These are phyloP conservation scores for Fulmarus glacialis DNA, from an alignment of 2,113 vertebrate species.

Conservation along the genomic window DNA sequence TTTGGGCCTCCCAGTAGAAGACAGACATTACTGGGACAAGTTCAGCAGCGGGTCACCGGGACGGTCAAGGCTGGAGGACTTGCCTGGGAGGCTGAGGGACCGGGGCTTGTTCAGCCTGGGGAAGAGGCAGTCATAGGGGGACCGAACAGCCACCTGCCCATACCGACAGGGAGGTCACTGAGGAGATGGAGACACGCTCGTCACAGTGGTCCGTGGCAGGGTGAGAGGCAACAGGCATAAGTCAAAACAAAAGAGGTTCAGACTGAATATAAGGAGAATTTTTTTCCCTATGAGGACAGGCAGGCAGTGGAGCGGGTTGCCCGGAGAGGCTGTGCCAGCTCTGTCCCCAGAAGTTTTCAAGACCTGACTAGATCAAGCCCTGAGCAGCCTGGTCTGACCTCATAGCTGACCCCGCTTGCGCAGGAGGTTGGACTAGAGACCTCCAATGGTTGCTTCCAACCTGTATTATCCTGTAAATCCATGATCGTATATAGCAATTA, in stretches of 20 bases:
- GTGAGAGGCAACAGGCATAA: not conserved
- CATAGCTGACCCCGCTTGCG: not conserved
- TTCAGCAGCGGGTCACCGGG: not conserved
- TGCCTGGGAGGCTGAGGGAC: not conserved
- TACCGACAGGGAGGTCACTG: not conserved
- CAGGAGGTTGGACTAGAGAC: not conserved
- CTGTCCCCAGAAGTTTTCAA: not conserved
- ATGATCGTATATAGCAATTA: not conserved
- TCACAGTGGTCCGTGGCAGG: accelerated
- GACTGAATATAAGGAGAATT: not conserved
- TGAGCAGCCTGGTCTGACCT: not conserved
- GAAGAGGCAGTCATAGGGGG: not conserved
- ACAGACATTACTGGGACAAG: not conserved
- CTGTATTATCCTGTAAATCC: not conserved
- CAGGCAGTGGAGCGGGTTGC: not conserved
- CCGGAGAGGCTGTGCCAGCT: not conserved
- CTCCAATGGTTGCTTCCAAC: not conserved
- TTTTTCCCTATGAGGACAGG: not conserved
- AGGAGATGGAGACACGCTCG: not conserved
- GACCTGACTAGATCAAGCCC: not conserved
- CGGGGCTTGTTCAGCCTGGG: not conserved
- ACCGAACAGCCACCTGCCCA: not conserved
- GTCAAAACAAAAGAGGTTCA: not conserved
- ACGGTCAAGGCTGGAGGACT: not conserved
- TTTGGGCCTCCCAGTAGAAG: not conserved